These are phyloP conservation scores for Mesorhabditis spiculigera DNA, from an alignment of 2,888 invertebrate genomes.

Conservation along the genomic window DNA sequence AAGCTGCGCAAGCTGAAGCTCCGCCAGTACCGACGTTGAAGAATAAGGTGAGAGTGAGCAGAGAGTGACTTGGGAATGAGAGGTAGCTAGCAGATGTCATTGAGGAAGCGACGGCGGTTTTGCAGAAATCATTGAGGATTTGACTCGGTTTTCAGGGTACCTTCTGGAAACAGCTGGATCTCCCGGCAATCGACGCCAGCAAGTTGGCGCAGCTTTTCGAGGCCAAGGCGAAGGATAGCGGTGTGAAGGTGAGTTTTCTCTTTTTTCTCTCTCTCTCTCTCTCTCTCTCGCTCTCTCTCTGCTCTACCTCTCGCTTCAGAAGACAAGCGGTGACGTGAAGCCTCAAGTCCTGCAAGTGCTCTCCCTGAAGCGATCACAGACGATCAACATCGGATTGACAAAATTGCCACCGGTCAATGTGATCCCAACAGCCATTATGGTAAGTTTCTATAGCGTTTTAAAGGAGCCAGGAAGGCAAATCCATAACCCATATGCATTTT, in stretches of 20 bases:
- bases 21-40: slow-evolving; percentile 47
- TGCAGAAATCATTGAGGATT: neutral
- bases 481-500: slow-evolving; percentile 63
- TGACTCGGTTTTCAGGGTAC: slow-evolving; percentile 34
- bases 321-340: slow-evolving; percentile 62
- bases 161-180: slow-evolving; percentile 85
- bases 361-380: slow-evolving; percentile 94
- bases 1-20: slow-evolving; percentile 68
- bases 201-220: slow-evolving; percentile 95
- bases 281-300: neutral
- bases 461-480: neutral
- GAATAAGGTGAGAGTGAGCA: slow-evolving; percentile 33
- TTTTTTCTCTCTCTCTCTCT: neutral
- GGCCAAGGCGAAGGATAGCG: slow-evolving; percentile 78
- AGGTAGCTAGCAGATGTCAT: slow-evolving; percentile 15
- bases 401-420: slow-evolving; percentile 94
- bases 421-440: slow-evolving; percentile 82
- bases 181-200: slow-evolving; percentile 79
- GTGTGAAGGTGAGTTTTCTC: slow-evolving; percentile 33
- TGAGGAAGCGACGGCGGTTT: neutral
- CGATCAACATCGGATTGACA: slow-evolving; percentile 98
- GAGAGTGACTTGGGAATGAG: too few species aligned
- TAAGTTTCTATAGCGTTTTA: slow-evolving; percentile 11
- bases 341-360: slow-evolving; percentile 83
- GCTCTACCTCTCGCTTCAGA: slow-evolving; percentile 17